These are phyloP conservation scores for Leptoclinus maculatus DNA, from an alignment of 2,797 vertebrate species.

Conservation along the genomic window DNA sequence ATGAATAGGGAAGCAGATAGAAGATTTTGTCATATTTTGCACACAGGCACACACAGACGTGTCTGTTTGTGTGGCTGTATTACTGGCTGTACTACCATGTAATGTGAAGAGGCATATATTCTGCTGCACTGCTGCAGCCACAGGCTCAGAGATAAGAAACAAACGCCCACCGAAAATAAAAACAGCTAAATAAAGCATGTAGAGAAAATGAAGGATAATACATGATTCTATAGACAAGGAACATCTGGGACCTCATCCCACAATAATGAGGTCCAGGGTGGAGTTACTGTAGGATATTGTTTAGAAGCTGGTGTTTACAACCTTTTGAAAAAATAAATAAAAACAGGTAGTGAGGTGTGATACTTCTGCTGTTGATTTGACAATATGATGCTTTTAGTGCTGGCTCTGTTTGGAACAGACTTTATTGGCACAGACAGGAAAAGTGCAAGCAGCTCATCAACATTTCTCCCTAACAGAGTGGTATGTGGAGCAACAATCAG, in stretches of 20 bases:
- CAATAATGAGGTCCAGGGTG: not conserved
- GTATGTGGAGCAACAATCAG: not conserved
- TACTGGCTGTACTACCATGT: constrained; percentile 37
- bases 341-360: not conserved
- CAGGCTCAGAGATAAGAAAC: constrained; percentile 44
- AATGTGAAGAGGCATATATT: constrained; percentile 61
- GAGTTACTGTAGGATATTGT: not conserved
- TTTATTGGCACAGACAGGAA: not conserved
- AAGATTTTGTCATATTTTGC: constrained; percentile 49
- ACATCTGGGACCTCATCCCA: constrained; percentile 22
- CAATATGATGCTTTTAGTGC: not conserved
- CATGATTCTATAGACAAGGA: constrained; percentile 3
- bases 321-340: not conserved
- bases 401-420: constrained; percentile 6
- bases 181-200: constrained; percentile 31
- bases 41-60: constrained; percentile 12
- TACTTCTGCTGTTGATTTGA: constrained; percentile 15
- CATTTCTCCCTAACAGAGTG: not conserved
- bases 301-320: not conserved
- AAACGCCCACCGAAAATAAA: constrained; percentile 38
- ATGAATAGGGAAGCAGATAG: constrained; percentile 42
- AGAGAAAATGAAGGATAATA: constrained; percentile 19
- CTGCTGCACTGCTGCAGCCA: constrained; percentile 41
- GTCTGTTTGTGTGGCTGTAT: constrained; percentile 34
- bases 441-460: constrained; percentile 1